Evolutionary conservation across 1,140 invertebrate species (phyloP).

Genomic region (Conus ventricosus): DNA sequence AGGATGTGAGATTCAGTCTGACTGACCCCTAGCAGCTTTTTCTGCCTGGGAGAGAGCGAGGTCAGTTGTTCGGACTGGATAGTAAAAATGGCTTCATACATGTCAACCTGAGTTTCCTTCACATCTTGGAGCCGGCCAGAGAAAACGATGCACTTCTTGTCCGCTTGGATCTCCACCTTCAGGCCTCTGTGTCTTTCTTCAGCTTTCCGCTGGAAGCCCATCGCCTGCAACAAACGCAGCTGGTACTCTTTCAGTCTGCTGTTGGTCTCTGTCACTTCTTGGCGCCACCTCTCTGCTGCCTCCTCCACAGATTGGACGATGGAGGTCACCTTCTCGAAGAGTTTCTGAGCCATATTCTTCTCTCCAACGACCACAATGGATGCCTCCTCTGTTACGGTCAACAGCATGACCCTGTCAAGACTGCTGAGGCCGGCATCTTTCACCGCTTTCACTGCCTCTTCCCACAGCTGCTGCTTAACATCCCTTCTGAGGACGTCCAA

Average conservation of each 20-base stretch:
- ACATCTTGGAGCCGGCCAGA: constrained; percentile 46
- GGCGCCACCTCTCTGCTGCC: constrained; percentile 42
- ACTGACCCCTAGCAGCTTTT: background rate
- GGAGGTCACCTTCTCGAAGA: constrained; percentile 39
- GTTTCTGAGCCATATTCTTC: constrained; percentile 33
- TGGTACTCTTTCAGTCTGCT: constrained; percentile 35
- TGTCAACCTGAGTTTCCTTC: constrained; percentile 35
- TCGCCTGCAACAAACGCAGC: constrained; percentile 36
- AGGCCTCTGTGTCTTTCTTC: constrained; percentile 37
- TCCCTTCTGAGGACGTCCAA: constrained; percentile 23
- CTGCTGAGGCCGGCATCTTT: constrained; percentile 20
- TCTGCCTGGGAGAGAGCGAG: constrained; percentile 21
- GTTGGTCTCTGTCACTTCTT: constrained; percentile 48
- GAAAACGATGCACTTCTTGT: constrained; percentile 41
- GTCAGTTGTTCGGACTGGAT: background rate
- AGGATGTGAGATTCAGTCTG: constrained; percentile 27
- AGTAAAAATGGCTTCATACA: constrained; percentile 34
- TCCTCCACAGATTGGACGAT: constrained; percentile 26
- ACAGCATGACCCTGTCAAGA: constrained; percentile 42
- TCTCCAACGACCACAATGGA: constrained; percentile 46
- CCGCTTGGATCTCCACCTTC: constrained; percentile 36
- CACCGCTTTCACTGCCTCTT: constrained; percentile 35
- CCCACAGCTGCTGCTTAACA: constrained; percentile 47
- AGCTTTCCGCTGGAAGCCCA: constrained; percentile 38
- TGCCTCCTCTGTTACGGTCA: constrained; percentile 23